Base-by-base conservation (phyloP, 2,888 invertebrate species). In the Idaea dimidiata region DNA sequence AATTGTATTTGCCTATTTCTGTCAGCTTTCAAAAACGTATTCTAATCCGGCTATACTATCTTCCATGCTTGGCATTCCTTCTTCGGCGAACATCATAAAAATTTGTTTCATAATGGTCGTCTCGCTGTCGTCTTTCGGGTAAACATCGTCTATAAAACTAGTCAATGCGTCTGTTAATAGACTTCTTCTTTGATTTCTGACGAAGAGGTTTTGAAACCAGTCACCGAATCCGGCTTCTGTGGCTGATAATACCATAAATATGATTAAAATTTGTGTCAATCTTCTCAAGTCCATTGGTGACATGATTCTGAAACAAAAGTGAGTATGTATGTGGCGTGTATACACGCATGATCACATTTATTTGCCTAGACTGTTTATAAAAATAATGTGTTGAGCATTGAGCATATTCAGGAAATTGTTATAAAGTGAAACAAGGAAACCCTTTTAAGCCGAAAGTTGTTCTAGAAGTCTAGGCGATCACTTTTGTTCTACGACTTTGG, bases 51-150 rank as follows among this genome's bases (percentile, higher is more conserved):
- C 62, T 59, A 68, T 61, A n/a, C 62, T 59, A 32, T 64, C 64
- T 54, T 64, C 59, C 33, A 68, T 65, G 53, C 58, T 67, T 14
- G 64, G 61, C 64, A 72, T 67, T 58, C 76, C 77, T 66, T 80
- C 78, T n/a, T 86, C 86, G 0, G 83, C 77, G n/a, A 86, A 75
- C 63, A 86, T 77, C 58, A 80, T 79, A 63, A 87, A 88, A 17
- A 91, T 74, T 63, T 84, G 80, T 61, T 89, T 89, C 76, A 91
- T 75, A 17, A 86, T 76, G 31, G 75, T 82, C 0, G 87, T 80
- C 64, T 89, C 89, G 24, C 73, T 67, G 64, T 91, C 90, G 59
- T 90, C 89, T 68, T 88, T 88, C 0, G 88, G 88, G 56, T 80
- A 90, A 4, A 88, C 66, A 2, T 78, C 74, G 67, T 91, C 89